phyloP scores from a whole-genome alignment of 2,797 vertebrate genomes.

The Perdix hodgsoniae region DNA sequence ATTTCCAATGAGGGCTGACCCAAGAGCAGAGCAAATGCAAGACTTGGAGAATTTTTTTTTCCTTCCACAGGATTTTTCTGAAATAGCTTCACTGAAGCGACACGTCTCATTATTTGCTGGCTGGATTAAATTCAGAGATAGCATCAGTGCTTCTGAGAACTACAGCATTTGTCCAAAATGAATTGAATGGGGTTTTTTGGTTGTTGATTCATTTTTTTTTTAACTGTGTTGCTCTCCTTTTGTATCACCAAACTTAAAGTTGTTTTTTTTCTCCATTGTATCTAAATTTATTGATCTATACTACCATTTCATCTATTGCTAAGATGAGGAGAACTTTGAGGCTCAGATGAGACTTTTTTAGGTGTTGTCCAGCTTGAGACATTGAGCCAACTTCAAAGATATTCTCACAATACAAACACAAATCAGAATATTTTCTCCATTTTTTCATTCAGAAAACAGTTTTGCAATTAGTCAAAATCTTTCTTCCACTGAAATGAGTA shows the following conservation, averaged over 20 bases:
- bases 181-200: background rate
- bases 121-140: background rate
- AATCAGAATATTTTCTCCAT: background rate
- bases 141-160: background rate
- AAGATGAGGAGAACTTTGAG: background rate
- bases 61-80: background rate
- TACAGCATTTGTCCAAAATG: background rate
- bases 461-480: background rate
- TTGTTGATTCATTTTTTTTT: background rate
- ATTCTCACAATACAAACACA: background rate
- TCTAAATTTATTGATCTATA: background rate
- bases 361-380: fast-evolving
- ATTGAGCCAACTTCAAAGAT: background rate
- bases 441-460: background rate
- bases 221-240: background rate
- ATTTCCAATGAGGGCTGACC: background rate
- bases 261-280: background rate
- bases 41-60: fast-evolving
- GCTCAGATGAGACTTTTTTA: background rate
- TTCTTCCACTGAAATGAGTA: background rate
- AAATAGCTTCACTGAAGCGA: background rate
- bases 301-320: background rate
- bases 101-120: background rate
- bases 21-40: fast-evolving
- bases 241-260: background rate